Percentiles rank a stretch among this genome's conserved stretches.
These are phyloP conservation scores for Mugil cephalus DNA, from an alignment of 2,113 vertebrate genomes.

Conservation along the genomic window DNA sequence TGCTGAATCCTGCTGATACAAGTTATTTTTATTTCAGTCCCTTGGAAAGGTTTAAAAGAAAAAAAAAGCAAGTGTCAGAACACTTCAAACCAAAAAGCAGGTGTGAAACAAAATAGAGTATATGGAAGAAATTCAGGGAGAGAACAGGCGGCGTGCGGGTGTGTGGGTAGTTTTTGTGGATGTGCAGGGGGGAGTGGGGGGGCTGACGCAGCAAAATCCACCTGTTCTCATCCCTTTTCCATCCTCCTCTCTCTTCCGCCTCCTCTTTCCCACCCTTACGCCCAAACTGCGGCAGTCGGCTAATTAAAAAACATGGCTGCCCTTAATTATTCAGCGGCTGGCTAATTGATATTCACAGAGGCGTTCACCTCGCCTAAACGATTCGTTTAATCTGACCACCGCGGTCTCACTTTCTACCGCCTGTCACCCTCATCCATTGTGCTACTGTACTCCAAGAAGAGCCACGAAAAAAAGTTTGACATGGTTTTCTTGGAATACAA, in stretches of 20 bases:
- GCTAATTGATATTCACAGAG: conserved; percentile 86
- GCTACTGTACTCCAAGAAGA: conserved; percentile 65
- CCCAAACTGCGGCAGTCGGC: conserved; percentile 76
- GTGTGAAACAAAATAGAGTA: conserved; percentile 43
- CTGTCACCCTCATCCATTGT: conserved; percentile 65
- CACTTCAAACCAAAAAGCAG: conserved; percentile 43
- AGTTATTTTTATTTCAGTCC: conserved; percentile 44
- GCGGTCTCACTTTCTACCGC: conserved; percentile 63
- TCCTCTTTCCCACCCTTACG: conserved; percentile 34
- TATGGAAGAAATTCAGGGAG: conserved; percentile 46
- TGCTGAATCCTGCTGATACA: conserved; percentile 23
- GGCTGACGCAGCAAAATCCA: conserved; percentile 76
- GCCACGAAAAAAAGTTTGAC: conserved; percentile 44
- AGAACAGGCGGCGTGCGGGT: conserved; percentile 31
- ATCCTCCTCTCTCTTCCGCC: conserved; percentile 35
- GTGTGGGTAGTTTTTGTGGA: neutral
- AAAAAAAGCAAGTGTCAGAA: conserved; percentile 47
- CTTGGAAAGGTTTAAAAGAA: conserved; percentile 28
- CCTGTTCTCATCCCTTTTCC: conserved; percentile 65
- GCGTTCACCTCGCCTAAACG: conserved; percentile 78
- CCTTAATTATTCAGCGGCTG: conserved; percentile 84
- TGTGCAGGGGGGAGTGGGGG: conserved; percentile 7
- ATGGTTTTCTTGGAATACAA: conserved; percentile 23
- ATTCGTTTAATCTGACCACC: conserved; percentile 82
- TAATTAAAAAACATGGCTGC: conserved; percentile 84